Evolutionary conservation across 2,797 vertebrate genomes (phyloP).

Genomic region (Eulemur rubriventer): DNA sequence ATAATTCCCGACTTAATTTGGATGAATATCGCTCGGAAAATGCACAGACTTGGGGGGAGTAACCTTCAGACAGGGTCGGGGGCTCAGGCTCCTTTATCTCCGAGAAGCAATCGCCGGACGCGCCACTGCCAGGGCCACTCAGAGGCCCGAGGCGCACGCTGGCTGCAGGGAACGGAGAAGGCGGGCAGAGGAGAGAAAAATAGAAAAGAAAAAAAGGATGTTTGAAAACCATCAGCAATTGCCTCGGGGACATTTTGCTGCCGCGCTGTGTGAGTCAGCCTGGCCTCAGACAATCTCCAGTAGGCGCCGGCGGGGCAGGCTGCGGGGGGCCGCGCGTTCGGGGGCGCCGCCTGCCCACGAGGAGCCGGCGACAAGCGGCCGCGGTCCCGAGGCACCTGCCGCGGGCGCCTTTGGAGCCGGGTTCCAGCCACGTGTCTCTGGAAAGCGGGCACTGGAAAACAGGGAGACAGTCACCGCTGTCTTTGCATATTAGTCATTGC

Average conservation of each 20-base stretch:
- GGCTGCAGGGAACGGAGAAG: not conserved
- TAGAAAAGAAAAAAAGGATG: not conserved
- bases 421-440: not conserved
- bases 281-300: not conserved
- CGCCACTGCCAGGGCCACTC: not conserved
- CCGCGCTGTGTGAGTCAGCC: not conserved
- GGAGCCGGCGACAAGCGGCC: not conserved
- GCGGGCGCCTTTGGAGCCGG: no score
- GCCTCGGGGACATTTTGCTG: not conserved
- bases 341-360: not conserved
- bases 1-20: not conserved
- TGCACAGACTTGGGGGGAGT: not conserved
- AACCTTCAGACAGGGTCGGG: constrained; percentile 50
- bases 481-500: not conserved
- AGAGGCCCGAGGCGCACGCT: not conserved
- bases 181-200: not conserved
- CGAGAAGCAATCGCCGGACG: fast-evolving
- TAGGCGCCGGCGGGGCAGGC: not conserved
- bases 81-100: not conserved
- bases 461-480: not conserved
- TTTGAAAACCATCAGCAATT: not conserved
- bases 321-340: not conserved
- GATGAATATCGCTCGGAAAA: not conserved
- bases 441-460: not conserved
- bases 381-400: not conserved